Evolutionary conservation across 2,113 vertebrate species (phyloP).

Genomic region (Ptychochromis oligacanthus): DNA sequence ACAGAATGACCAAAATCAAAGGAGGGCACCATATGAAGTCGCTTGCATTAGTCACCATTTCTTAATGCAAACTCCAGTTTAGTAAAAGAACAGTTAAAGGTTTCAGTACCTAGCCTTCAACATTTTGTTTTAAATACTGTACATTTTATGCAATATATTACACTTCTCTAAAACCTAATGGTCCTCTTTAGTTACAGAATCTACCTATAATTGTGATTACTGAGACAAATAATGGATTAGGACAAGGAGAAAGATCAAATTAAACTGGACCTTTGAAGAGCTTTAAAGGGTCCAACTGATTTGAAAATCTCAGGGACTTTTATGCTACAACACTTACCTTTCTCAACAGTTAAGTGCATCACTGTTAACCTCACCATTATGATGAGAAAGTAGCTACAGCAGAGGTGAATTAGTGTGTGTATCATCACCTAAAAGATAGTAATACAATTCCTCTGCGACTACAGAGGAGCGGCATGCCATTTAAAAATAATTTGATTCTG

Average conservation of each 20-base stretch:
- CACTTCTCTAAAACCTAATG: neutral
- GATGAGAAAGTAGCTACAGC: slow-evolving; percentile 1
- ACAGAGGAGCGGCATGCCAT: neutral
- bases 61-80: slow-evolving; percentile 2
- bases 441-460: neutral
- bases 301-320: neutral
- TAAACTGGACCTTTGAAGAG: neutral
- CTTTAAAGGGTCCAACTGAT: slow-evolving; percentile 14
- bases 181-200: neutral
- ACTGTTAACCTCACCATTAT: neutral
- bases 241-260: neutral
- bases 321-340: neutral
- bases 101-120: slow-evolving; percentile 4
- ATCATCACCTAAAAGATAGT: neutral
- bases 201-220: neutral
- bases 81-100: neutral
- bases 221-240: neutral
- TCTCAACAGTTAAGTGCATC: slow-evolving; percentile 36
- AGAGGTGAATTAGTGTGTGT: slow-evolving; percentile 5
- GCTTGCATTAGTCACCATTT: neutral
- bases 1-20: neutral
- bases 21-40: neutral
- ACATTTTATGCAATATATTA: slow-evolving; percentile 41
- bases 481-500: neutral
- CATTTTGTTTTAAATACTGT: slow-evolving; percentile 10